A percentile compares a stretch with the other conserved stretches of the same genome.
Evolutionary conservation across 1,140 invertebrate genomes (phyloP).

Genomic region (Parasteatoda tepidariorum): DNA sequence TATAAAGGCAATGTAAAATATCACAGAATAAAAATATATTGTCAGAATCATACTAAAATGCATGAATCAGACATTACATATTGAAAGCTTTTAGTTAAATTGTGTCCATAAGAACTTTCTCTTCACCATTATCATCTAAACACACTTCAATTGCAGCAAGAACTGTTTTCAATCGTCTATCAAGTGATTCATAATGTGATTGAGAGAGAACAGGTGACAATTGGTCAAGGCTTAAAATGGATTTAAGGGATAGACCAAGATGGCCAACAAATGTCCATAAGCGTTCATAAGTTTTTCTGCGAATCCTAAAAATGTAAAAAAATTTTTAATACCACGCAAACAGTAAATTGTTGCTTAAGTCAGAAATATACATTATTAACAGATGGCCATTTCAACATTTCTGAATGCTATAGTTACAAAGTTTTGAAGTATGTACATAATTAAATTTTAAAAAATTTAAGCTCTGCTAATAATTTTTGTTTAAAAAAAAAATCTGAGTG

Average conservation of each 20-base stretch:
- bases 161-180: constrained; percentile 79
- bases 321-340: constrained; percentile 16
- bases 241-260: constrained; percentile 72
- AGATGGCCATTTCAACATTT: constrained; percentile 24
- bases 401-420: too few relatives aligned
- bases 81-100: too few relatives aligned
- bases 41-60: too few relatives aligned
- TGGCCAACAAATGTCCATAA: constrained; percentile 76
- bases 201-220: constrained; percentile 77
- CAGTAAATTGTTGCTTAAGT: too few relatives aligned
- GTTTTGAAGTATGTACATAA: too few relatives aligned
- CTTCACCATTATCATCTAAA: constrained; percentile 66
- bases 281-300: constrained; percentile 75
- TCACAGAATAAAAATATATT: too few relatives aligned
- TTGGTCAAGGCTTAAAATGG: constrained; percentile 70
- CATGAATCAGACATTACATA: too few relatives aligned
- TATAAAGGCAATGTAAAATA: too few relatives aligned
- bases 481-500: too few relatives aligned
- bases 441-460: too few relatives aligned
- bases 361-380: neutral
- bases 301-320: constrained; percentile 72
- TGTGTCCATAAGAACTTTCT: constrained; percentile 41
- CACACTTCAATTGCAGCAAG: constrained; percentile 82
- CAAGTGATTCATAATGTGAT: constrained; percentile 82
- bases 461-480: too few relatives aligned